Conservation (phyloP, 30 jellyfish, hydroid and myxozoan genomes). For the Cassiopea xamachana region DNA sequence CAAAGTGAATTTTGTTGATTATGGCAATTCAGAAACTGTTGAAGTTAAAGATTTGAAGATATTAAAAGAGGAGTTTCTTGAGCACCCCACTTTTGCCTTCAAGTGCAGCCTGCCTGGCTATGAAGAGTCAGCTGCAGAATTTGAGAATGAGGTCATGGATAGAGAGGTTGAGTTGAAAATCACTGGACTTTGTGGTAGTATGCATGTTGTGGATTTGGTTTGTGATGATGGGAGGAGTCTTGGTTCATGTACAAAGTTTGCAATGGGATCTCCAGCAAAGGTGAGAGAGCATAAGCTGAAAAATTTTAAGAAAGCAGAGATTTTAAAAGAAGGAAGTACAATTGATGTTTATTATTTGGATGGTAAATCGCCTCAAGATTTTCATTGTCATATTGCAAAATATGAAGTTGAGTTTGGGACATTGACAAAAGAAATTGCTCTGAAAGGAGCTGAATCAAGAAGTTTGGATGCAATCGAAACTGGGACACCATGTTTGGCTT, state of each 20-base stretch:
- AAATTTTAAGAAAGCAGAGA: background rate
- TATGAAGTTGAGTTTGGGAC: slow-evolving; percentile 20
- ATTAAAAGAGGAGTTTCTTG: slow-evolving; percentile 12
- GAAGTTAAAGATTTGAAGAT: slow-evolving; percentile 6
- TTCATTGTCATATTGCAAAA: slow-evolving; percentile 45
- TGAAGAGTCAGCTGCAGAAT: slow-evolving; percentile 30
- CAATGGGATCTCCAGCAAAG: background rate
- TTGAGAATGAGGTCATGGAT: slow-evolving; percentile 28
- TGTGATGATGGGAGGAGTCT: slow-evolving; percentile 15
- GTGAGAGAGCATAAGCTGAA: background rate
- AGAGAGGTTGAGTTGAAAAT: slow-evolving; percentile 13
- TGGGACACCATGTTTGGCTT: slow-evolving; percentile 45
- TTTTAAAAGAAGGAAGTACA: background rate
- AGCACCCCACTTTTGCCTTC: slow-evolving; percentile 14
- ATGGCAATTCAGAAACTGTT: slow-evolving; percentile 38
- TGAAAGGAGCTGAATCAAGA: background rate
- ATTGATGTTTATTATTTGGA: slow-evolving; percentile 30
- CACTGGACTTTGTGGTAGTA: slow-evolving; percentile 8
- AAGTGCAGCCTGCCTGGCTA: slow-evolving; percentile 30
- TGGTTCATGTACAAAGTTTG: background rate
- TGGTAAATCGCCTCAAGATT: slow-evolving; percentile 40
- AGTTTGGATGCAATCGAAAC: background rate
- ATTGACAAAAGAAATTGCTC: slow-evolving; percentile 3
- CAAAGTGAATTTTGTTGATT: slow-evolving; percentile 53
- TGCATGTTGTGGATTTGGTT: slow-evolving; percentile 20